Conservation (phyloP, 2,113 vertebrate species). For the Choloepus hoffmanni region DNA sequence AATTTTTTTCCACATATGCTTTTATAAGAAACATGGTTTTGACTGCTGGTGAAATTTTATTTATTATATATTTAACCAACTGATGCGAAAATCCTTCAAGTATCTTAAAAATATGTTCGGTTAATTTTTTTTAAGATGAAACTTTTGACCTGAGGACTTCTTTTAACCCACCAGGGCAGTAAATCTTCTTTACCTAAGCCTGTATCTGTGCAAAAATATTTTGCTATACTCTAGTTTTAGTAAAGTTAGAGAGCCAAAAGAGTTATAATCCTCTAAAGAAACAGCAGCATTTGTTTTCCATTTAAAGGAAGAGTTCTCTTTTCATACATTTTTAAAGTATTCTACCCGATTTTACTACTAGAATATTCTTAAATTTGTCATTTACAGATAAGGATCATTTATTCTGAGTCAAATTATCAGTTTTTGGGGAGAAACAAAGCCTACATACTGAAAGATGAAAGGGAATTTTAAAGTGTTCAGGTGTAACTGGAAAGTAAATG, state of each 20-base stretch:
- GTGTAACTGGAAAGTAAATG: background rate
- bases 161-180: background rate
- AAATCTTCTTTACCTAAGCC: background rate
- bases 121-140: conserved; percentile 37
- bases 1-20: background rate
- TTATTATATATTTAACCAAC: conserved; percentile 35
- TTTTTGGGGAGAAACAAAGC: background rate
- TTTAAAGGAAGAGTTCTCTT: background rate
- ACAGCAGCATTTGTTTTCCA: background rate
- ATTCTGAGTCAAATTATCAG: conserved; percentile 24
- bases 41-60: background rate
- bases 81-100: background rate
- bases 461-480: background rate
- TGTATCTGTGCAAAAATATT: background rate
- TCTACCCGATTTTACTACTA: conserved; percentile 7
- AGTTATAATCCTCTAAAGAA: background rate
- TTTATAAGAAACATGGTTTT: conserved; percentile 11
- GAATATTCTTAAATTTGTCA: conserved; percentile 15
- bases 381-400: conserved; percentile 3
- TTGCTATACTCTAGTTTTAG: background rate
- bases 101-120: background rate
- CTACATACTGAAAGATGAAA: background rate
- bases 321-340: background rate
- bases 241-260: conserved; percentile 22
- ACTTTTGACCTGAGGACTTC: background rate